A percentile compares a stretch with the other conserved stretches of the same genome.
Conservation (phyloP, 2,113 vertebrate species). For the Chunga burmeisteri region DNA sequence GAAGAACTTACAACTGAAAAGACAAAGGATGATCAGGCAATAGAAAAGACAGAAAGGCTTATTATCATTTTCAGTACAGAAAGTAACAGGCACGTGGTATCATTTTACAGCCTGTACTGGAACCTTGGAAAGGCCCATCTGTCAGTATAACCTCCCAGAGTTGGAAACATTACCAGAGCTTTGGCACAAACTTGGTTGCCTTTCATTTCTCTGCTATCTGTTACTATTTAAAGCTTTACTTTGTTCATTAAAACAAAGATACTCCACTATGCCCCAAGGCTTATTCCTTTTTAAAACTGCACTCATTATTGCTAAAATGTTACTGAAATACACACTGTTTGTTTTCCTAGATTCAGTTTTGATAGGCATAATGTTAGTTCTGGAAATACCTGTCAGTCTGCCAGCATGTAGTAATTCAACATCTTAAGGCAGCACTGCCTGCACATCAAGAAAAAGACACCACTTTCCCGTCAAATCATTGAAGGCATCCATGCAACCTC, state of each 20-base stretch:
- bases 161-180: neutral
- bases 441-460: neutral
- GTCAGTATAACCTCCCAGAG: neutral
- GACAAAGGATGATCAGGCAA: neutral
- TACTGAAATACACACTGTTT: neutral
- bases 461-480: neutral
- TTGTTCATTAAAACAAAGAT: constrained; percentile 10
- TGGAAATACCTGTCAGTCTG: neutral
- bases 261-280: neutral
- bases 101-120: neutral
- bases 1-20: neutral
- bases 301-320: neutral
- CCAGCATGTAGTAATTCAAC: neutral
- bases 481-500: neutral
- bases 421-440: neutral
- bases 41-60: neutral
- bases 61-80: neutral
- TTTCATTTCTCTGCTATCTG: neutral
- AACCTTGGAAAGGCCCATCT: neutral
- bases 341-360: neutral
- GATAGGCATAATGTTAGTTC: neutral
- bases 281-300: neutral
- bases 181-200: neutral
- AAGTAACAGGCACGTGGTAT: neutral
- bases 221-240: constrained; percentile 6